Evolutionary conservation across 2,113 vertebrate species (phyloP), one percentile per base, ranked within the genome.

Genomic region (Thinocorus orbignyianus): DNA sequence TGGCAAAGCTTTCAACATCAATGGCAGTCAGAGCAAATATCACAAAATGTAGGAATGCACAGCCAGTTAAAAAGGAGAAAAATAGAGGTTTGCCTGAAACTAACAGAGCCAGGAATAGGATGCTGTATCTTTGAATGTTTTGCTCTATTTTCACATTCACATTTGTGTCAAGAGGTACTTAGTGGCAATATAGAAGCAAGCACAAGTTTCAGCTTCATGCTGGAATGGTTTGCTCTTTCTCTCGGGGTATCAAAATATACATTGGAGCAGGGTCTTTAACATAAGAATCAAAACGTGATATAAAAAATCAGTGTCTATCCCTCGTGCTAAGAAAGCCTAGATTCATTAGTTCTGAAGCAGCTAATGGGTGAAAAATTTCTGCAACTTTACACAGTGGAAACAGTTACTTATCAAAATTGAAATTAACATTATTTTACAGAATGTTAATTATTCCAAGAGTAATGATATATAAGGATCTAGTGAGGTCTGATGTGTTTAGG

Each of bases 1-100:
- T 35, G 39, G 96, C 69, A 91, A 91, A 95, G 65, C 86, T 97
- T 85, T 95, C 77, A 49, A 71, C 72, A 60, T 88, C 91, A 86
- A 69, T 92, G 61, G 83, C 89, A 91, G 52, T 37, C 71, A 66
- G 39, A 92, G 86, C 24, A 94, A 85, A 69, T 82, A 87, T 78
- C 58, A 41, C 44, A 87, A 93, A 87, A 85, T 49, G 55, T 4
- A 76, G 86, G 72, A 76, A 94, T 57, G 51, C 26, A 79, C 24
- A 71, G 30, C 28, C 26, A 30, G 24, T 91, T 89, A 76, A 76
- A 92, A 91, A 81, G 30, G 61, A 26, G 54, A 89, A 92, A 92
- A 87, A 52, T 11, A 93, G 60, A 61, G 18, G 11, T 68, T 31
- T 94, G 28, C 66, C 65, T 74, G 81, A 76, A 92, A 51, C 24